A percentile compares a stretch with the other conserved stretches of the same genome.
Evolutionary conservation across 2,113 vertebrate genomes (phyloP).

Genomic region (Pedetes capensis): DNA sequence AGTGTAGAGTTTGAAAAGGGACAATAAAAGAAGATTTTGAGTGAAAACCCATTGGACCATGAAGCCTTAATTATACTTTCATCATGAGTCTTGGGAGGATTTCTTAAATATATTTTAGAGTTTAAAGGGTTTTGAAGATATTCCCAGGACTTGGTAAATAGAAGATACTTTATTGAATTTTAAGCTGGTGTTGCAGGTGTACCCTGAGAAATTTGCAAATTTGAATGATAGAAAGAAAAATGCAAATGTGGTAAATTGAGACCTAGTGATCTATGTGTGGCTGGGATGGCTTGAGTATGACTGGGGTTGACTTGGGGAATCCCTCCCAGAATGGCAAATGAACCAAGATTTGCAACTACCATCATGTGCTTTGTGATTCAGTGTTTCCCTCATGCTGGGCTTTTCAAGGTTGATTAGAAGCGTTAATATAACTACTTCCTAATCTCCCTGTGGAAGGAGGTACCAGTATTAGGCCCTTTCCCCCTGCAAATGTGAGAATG

Average conservation of each 20-base stretch:
- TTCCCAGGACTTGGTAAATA: background rate
- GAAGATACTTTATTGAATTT: conserved; percentile 23
- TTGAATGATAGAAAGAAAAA: background rate
- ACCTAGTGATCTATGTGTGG: background rate
- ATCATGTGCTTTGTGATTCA: background rate
- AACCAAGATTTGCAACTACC: background rate
- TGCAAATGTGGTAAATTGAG: background rate
- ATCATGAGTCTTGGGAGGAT: background rate
- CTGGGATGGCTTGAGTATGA: background rate
- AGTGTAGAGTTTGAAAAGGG: background rate
- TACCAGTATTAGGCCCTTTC: background rate
- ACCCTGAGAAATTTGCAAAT: conserved; percentile 16
- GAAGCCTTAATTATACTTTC: background rate
- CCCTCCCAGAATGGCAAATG: background rate
- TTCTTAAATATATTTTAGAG: background rate
- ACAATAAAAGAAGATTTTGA: conserved; percentile 23
- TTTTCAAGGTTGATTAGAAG: conserved; percentile 6
- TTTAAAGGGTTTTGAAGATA: conserved; percentile 24
- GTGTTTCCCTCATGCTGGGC: background rate
- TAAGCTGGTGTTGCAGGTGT: background rate
- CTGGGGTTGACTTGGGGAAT: conserved; percentile 15
- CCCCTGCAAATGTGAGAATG: conserved; percentile 22
- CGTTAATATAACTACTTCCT: background rate
- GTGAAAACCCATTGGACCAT: conserved; percentile 26
- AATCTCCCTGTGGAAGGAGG: conserved; percentile 22